phyloP scores from a whole-genome alignment of 64 coral and sea anemone species.

The Trachythela sp. region DNA sequence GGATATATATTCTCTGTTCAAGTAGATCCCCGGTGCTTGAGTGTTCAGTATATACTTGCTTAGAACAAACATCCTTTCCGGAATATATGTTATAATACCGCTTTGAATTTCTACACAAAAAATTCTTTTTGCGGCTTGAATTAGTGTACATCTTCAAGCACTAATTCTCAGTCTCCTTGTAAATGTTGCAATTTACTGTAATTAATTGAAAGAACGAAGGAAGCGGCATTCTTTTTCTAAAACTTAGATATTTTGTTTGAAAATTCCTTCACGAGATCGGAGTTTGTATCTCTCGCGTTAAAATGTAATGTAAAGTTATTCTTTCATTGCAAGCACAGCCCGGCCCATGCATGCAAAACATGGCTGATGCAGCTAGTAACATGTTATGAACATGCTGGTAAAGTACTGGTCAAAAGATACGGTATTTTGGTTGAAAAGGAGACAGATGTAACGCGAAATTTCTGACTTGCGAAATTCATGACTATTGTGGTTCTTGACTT shows the following conservation, averaged over 20 bases:
- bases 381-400: background rate
- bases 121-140: background rate
- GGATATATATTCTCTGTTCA: background rate
- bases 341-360: background rate
- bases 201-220: background rate
- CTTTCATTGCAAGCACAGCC: background rate
- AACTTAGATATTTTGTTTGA: background rate
- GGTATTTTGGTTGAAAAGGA: too few relatives aligned
- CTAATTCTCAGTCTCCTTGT: background rate
- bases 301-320: background rate
- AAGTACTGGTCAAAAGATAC: background rate
- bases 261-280: background rate
- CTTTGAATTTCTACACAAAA: background rate
- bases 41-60: background rate
- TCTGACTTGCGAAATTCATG: too few relatives aligned
- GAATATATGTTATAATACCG: background rate
- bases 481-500: too few relatives aligned
- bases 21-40: background rate
- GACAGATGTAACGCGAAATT: too few relatives aligned
- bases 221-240: background rate
- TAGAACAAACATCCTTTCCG: slow-evolving; percentile 1
- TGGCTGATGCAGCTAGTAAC: too few relatives aligned
- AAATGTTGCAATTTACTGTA: background rate
- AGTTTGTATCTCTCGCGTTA: background rate
- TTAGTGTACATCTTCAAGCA: background rate